Conservation (phyloP, 1,140 invertebrate genomes). For the Dinoponera quadriceps region DNA sequence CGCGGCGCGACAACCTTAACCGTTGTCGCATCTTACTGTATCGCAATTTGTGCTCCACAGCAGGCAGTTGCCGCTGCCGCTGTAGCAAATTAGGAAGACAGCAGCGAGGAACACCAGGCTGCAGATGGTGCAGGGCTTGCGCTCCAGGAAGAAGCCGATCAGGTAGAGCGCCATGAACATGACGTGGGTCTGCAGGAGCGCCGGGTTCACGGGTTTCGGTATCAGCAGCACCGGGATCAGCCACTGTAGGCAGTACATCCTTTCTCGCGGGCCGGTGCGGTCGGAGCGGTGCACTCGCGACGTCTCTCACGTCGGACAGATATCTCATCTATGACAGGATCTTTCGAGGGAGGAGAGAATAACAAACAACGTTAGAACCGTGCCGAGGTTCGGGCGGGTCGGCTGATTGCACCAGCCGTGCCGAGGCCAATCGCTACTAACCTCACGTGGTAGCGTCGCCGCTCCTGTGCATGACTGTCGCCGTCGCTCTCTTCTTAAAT, state of each 20-base stretch:
- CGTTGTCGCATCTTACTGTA: constrained; percentile 90
- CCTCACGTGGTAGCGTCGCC: constrained; percentile 66
- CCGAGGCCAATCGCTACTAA: constrained; percentile 10
- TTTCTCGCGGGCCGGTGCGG: constrained; percentile 37
- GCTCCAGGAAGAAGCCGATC: constrained; percentile 96
- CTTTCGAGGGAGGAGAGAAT: neutral
- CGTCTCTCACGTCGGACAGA: constrained; percentile 21
- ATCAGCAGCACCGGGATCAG: constrained; percentile 98
- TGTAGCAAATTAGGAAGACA: constrained; percentile 97
- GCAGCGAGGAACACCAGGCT: constrained; percentile 96
- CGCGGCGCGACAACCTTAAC: constrained; percentile 74
- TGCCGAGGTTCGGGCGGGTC: neutral
- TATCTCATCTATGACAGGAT: constrained; percentile 54
- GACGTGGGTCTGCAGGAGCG: constrained; percentile 97
- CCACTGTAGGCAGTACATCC: constrained; percentile 99
- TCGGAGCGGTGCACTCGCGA: constrained; percentile 26
- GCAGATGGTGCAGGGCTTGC: constrained; percentile 98
- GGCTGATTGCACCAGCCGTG: neutral
- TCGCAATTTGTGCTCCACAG: constrained; percentile 95
- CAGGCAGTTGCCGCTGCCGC: constrained; percentile 96
- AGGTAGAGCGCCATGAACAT: constrained; percentile 98
- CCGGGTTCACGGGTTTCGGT: constrained; percentile 98
- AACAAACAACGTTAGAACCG: constrained; percentile 13
- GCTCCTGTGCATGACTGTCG: too few relatives aligned
- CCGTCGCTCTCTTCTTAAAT: too few relatives aligned